These are phyloP conservation scores for Eristalis tenax DNA, from an alignment of 2,888 invertebrate genomes.

Conservation along the genomic window DNA sequence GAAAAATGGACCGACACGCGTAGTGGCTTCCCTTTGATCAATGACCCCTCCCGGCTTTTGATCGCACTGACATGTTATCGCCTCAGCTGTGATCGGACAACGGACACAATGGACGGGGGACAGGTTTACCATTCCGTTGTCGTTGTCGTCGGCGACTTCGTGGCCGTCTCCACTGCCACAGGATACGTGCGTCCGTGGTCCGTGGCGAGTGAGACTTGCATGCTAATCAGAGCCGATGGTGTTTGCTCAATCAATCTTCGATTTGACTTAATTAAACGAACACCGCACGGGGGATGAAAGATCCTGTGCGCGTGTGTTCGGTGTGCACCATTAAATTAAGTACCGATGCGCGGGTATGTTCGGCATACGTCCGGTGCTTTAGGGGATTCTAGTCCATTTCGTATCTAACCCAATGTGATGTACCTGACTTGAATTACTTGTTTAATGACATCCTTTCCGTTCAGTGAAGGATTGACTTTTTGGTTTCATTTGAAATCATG, in stretches of 20 bases:
- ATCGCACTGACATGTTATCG: constrained; percentile 36
- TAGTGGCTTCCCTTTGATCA: constrained; percentile 48
- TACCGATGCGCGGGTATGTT: not conserved
- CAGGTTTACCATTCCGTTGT: constrained; percentile 25
- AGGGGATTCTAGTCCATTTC: not conserved
- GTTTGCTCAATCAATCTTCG: constrained; percentile 44
- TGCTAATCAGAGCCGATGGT: constrained; percentile 48
- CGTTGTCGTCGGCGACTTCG: not conserved
- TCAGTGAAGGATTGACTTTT: not conserved
- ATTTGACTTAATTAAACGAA: constrained; percentile 52
- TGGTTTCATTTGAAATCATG: not conserved
- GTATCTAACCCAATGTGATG: not conserved
- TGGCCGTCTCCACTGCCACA: not conserved
- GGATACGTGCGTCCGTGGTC: constrained; percentile 46
- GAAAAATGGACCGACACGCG: constrained; percentile 29
- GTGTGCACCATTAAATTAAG: constrained; percentile 4
- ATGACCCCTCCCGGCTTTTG: constrained; percentile 44
- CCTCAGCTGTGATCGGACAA: constrained; percentile 19
- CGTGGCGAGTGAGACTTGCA: constrained; percentile 41
- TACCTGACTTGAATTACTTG: not conserved
- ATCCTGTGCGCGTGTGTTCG: constrained; percentile 35
- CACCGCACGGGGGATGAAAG: constrained; percentile 15
- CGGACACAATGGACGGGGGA: constrained; percentile 45
- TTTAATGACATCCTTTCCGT: not conserved
- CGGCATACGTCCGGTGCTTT: not conserved